phyloP scores from a whole-genome alignment of 35 echinoderm and acorn worm species.

The Patiria miniata region DNA sequence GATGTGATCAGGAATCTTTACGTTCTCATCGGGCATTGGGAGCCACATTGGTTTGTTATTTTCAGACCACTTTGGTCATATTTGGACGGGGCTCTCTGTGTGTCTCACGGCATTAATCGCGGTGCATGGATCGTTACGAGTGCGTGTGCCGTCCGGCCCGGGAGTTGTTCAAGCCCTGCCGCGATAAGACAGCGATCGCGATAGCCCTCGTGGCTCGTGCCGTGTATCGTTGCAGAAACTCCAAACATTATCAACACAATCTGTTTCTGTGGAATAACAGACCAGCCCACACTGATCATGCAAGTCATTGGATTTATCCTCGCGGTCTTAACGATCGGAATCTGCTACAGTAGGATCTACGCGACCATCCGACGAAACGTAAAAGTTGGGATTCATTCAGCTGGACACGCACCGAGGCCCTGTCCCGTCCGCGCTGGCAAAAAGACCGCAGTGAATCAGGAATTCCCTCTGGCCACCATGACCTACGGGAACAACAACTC shows the following conservation, averaged over 20 bases:
- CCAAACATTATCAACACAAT: not conserved
- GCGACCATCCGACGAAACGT: not conserved
- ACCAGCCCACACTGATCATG: not conserved
- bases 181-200: not conserved
- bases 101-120: not conserved
- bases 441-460: too few relatives aligned
- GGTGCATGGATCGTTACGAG: not conserved
- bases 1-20: too few relatives aligned
- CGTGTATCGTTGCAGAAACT: not conserved
- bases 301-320: not conserved
- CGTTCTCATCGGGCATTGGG: too few relatives aligned
- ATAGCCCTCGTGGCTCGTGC: not conserved
- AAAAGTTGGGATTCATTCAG: not conserved
- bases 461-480: too few relatives aligned
- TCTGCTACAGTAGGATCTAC: slow-evolving; percentile 1
- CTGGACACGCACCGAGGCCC: not conserved
- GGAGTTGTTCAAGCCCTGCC: not conserved
- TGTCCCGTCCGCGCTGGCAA: too few relatives aligned
- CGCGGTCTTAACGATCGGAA: not conserved
- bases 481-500: too few relatives aligned
- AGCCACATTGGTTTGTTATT: too few relatives aligned
- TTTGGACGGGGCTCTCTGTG: not conserved
- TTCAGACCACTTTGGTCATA: not conserved
- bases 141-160: not conserved
- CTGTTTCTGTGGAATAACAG: not conserved